Percentiles rank a stretch among this genome's conserved stretches.
These are phyloP conservation scores for Cassiopea xamachana DNA, from an alignment of 30 jellyfish, hydroid and myxozoan genomes.

Conservation along the genomic window DNA sequence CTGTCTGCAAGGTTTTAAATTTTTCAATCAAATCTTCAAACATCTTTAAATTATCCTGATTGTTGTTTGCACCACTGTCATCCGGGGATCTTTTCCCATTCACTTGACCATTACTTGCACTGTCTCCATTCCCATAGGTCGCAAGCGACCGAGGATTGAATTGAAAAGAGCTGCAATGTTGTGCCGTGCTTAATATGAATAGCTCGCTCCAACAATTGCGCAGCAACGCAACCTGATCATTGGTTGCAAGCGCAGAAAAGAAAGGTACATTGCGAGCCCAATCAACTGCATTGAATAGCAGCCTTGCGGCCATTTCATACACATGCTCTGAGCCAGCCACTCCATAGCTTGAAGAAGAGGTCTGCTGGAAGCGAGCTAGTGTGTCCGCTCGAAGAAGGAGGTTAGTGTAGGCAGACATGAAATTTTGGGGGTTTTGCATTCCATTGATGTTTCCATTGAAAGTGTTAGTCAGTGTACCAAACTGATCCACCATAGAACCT, in stretches of 20 bases:
- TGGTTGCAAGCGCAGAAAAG: slow-evolving; percentile 93
- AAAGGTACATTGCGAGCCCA: slow-evolving; percentile 99
- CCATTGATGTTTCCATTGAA: slow-evolving; percentile 74
- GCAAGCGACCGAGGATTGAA: slow-evolving; percentile 86
- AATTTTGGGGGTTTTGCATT: slow-evolving; percentile 68
- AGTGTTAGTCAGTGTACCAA: slow-evolving; percentile 62
- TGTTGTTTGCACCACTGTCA: slow-evolving; percentile 61
- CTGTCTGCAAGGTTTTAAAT: slow-evolving; percentile 92
- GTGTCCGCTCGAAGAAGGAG: slow-evolving; percentile 90
- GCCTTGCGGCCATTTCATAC: slow-evolving; percentile 85
- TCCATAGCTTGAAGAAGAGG: slow-evolving; percentile 72
- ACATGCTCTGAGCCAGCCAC: slow-evolving; percentile 78
- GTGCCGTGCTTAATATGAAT: slow-evolving; percentile 92
- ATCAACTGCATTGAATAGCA: slow-evolving; percentile 84
- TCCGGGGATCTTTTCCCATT: slow-evolving; percentile 81
- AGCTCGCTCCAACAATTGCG: slow-evolving; percentile 98
- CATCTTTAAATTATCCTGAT: slow-evolving; percentile 79
- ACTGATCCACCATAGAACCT: slow-evolving; percentile 88
- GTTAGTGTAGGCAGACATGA: slow-evolving; percentile 91
- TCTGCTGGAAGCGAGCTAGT: slow-evolving; percentile 79
- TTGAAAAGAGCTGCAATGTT: slow-evolving; percentile 88
- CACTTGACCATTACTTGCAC: slow-evolving; percentile 21
- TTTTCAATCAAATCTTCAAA: slow-evolving; percentile 96
- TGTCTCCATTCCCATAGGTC: slow-evolving; percentile 61
- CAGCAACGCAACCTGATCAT: slow-evolving; percentile 93